Evolutionary conservation across 1,140 invertebrate species (phyloP), one percentile per base, ranked within the genome.

Genomic region (Tetraneura akinire): DNA sequence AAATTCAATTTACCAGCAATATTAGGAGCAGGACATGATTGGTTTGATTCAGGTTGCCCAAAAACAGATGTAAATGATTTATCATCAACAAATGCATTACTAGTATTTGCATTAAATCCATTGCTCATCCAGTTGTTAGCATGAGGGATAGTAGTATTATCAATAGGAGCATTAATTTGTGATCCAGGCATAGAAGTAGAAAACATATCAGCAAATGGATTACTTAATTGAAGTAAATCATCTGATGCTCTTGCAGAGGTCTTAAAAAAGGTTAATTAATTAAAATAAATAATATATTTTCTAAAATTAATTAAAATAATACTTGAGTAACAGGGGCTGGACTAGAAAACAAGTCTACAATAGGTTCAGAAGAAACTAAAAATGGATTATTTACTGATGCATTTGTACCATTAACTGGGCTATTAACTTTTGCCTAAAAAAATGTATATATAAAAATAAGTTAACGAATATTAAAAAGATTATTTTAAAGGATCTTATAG

Each of bases 181-280:
- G 57, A 18, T 78, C 81, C 57, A 14, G 80, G 37, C 29, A 80
- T 80, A 55, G 83, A 21, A 62, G 80, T 84, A 60, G 84, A 83
- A 85, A 95, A 94, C 88, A 94, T 94, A 84, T 96, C 93, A 47
- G 93, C 92, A 86, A 97, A 97, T 29, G 96, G 96, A 89, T 97
- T 97, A 64, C 90, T 88, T 82, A 97, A 87, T 84, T 95, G 93
- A 49, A 97, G 88, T 80, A 97, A 87, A 87, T 97, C 96, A 84
- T 96, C 95, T 10, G 94, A 95, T 29, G 94, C 92, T 87, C 92
- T 94, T 49, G 85, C 83, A 86, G 57, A 64, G 81, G 73, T 80
- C 49, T 80, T 81, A 80, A 78, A 74, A 70, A 71, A 45, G 16
- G 53, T 62, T 1, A 29, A 71, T 32, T 68, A 45, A 60, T 26